Conservation (phyloP, 2,113 vertebrate species). For the Oryzias javanicus region DNA sequence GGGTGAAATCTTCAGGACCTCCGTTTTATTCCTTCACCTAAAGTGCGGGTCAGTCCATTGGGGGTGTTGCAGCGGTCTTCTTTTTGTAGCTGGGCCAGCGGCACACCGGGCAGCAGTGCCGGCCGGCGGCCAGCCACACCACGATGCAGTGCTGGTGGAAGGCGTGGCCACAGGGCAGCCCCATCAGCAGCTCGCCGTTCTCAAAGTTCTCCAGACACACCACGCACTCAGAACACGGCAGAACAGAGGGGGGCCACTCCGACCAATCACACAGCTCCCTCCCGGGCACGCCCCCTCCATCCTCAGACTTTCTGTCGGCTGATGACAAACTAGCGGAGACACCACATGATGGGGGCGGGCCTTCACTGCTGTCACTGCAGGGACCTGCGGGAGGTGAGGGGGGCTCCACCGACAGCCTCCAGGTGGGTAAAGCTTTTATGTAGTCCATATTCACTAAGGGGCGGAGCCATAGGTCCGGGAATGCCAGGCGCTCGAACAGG, state of each 20-base stretch:
- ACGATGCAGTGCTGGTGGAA: slow-evolving; percentile 97
- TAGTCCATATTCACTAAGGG: slow-evolving; percentile 92
- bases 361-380: slow-evolving; percentile 11
- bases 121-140: slow-evolving; percentile 88
- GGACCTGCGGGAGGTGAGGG: slow-evolving; percentile 31
- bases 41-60: slow-evolving; percentile 12
- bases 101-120: slow-evolving; percentile 95
- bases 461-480: slow-evolving; percentile 95
- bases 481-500: slow-evolving; percentile 88
- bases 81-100: slow-evolving; percentile 96
- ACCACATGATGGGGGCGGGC: slow-evolving; percentile 3
- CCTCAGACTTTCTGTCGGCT: neutral
- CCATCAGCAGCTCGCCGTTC: slow-evolving; percentile 85
- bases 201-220: slow-evolving; percentile 95
- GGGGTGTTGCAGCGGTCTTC: slow-evolving; percentile 51
- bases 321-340: neutral
- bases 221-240: slow-evolving; percentile 93
- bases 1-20: no score
- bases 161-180: slow-evolving; percentile 91
- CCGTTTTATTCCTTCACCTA: no score
- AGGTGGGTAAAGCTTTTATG: slow-evolving; percentile 89
- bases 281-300: neutral
- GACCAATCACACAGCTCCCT: slow-evolving; percentile 79
- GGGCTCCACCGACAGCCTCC: slow-evolving; percentile 76
- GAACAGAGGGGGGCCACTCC: slow-evolving; percentile 82